These are phyloP conservation scores for Petrocephalus schoutedeni DNA, from an alignment of 2,797 vertebrate genomes.

Conservation along the genomic window DNA sequence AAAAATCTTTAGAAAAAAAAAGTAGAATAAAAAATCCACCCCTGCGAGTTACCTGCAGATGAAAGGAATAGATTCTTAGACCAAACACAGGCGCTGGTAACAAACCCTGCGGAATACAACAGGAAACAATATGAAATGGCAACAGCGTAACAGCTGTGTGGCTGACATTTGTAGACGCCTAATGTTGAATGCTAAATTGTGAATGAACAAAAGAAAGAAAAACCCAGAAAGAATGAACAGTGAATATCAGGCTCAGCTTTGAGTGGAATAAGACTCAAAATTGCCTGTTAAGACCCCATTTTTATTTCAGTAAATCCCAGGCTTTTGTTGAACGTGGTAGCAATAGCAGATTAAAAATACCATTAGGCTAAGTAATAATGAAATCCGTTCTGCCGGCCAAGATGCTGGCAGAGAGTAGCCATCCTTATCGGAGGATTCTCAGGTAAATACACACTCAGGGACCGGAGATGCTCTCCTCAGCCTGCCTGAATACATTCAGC, in stretches of 20 bases:
- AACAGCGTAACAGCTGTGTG: neutral
- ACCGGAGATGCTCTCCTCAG: neutral
- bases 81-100: neutral
- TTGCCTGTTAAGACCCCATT: neutral
- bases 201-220: neutral
- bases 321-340: neutral
- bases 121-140: neutral
- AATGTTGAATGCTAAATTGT: neutral
- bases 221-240: neutral
- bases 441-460: neutral
- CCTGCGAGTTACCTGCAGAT: neutral
- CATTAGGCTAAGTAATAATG: slow-evolving; percentile 1
- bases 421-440: neutral
- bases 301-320: neutral
- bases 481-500: neutral
- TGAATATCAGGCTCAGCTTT: neutral
- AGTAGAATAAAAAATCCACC: neutral
- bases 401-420: neutral
- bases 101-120: neutral
- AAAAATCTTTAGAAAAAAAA: neutral
- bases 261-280: slow-evolving; percentile 5
- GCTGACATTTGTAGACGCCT: slow-evolving; percentile 5
- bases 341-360: slow-evolving; percentile 8
- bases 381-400: neutral
- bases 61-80: neutral